Conservation (phyloP, 2,113 vertebrate genomes). For the Seriola dumerili region DNA sequence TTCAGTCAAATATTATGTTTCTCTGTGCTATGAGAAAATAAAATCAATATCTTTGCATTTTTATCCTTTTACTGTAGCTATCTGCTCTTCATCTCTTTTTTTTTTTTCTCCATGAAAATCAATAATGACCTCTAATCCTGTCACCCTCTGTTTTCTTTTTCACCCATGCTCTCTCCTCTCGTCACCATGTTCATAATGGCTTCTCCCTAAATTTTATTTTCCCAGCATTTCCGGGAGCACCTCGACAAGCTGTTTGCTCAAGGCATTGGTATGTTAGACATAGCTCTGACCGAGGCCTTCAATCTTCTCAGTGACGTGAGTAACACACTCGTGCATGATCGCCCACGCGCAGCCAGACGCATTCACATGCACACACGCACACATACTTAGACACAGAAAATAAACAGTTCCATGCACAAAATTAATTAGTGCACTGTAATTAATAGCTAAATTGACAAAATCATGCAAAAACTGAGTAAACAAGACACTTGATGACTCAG, state of each 20-base stretch:
- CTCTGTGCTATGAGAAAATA: not conserved
- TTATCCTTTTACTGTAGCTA: not conserved
- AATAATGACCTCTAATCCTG: not conserved
- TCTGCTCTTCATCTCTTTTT: not conserved
- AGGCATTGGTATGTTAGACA: slow-evolving; percentile 97
- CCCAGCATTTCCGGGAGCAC: slow-evolving; percentile 95
- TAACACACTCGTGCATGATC: slow-evolving; percentile 29
- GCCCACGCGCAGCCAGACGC: not conserved
- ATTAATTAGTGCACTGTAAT: slow-evolving; percentile 68
- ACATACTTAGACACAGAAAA: not conserved
- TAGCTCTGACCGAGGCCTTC: slow-evolving; percentile 96
- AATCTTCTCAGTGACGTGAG: slow-evolving; percentile 94
- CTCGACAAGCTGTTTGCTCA: slow-evolving; percentile 95
- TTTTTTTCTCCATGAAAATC: not conserved
- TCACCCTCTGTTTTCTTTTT: not conserved
- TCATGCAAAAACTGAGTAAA: slow-evolving; percentile 66
- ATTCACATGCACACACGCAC: not conserved
- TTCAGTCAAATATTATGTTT: slow-evolving; percentile 4
- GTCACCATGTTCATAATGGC: not conserved
- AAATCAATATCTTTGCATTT: not conserved
- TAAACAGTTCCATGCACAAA: slow-evolving; percentile 19
- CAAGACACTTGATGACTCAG: slow-evolving; percentile 61
- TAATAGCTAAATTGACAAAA: slow-evolving; percentile 66
- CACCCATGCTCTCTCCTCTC: not conserved
- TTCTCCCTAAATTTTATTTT: slow-evolving; percentile 46